Evolutionary conservation across 2,888 invertebrate species (phyloP), one percentile per base, ranked within the genome.

Genomic region (Sarcophaga caerulescens): DNA sequence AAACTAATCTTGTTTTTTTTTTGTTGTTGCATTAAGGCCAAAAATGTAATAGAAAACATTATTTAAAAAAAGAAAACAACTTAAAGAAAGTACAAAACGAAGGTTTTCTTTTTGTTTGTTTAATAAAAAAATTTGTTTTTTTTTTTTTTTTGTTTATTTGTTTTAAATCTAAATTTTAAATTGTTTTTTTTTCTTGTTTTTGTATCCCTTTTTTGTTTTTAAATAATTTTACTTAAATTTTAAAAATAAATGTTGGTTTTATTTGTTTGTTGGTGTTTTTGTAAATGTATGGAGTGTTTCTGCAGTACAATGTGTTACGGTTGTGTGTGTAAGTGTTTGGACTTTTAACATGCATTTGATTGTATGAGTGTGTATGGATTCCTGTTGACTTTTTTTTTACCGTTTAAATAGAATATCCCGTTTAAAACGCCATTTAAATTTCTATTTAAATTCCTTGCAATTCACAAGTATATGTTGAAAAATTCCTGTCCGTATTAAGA

Each of bases 1-100:
- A 88, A 89, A 88, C 89, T 88, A 89, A 88, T 89, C 79, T 81
- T 76, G 52, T 14, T 60, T 19, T 17, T 60, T 60, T 88, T 80
- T 85, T 88, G 69, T 84, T 88, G 88, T 88, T 80, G 82, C 84
- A 89, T 90, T 90, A 91, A 91, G 91, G 91, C 91, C 91, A 91
- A 90, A 91, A 91, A 91, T 90, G 88, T 87, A 90, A 85, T 91
- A 89, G 88, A 87, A 88, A 90, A 77, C 74, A 82, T 68, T 83
- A 52, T 80, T 71, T 79, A 78, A 74, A 47, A 78, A 86, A 76
- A 60, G 14, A 73, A 80, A 35, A 82, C 73, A 83, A 23, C 14
- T 57, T 71, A 59, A 73, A 85, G 79, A 65, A 81, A 75, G 74
- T 81, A 76, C 63, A 23, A 82, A 84, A 86, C 73, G 74, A 84